Base-by-base conservation (phyloP, 2,113 vertebrate genomes). In the Poeciliopsis turrubarensis region DNA sequence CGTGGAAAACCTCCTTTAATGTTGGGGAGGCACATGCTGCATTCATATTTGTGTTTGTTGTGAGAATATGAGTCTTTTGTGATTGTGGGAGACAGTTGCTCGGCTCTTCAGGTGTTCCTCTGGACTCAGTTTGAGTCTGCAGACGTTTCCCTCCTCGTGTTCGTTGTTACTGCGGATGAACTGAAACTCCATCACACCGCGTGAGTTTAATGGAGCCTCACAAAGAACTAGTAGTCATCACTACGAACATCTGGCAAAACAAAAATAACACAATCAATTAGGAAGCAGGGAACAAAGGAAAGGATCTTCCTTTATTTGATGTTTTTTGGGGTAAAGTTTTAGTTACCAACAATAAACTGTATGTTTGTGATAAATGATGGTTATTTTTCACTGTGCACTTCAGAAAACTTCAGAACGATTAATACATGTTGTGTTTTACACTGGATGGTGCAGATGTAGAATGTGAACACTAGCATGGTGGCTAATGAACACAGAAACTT, bases 41-140 rank as follows among this genome's bases (percentile, higher is more conserved):
- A 41, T 79, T 83, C 62, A 70, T 61, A 31, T 75, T 64, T 70
- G 4, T 65, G 70, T 39, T 44, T 68, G 77, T 41, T 69, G 4
- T 66, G 29, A 73, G 68, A 81, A 63, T 51, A n/a, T 60, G 47
- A 65, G 68, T 73, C 39, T 32, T 77, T 79, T 51, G 75, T 65
- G 44, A 17, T n/a, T 9, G 68, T 70, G 6, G 65, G 70, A 66
- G 64, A 37, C 7, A 17, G n/a, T 47, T 60, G 44, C 32, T 67
- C 63, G 15, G 44, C 76, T 78, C 30, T 47, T 79, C n/a, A 44
- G 72, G 73, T 68, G 75, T 73, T 70, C 3, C 27, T 75, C 78
- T 63, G 79, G 65, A 69, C 57, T 41, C 54, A 61, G 57, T 69
- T 65, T 67, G 61, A 34, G 44, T n/a, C 62, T 68, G 29, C 25